Conservation (phyloP, 2,888 invertebrate genomes). For the Mythimna vitellina region DNA sequence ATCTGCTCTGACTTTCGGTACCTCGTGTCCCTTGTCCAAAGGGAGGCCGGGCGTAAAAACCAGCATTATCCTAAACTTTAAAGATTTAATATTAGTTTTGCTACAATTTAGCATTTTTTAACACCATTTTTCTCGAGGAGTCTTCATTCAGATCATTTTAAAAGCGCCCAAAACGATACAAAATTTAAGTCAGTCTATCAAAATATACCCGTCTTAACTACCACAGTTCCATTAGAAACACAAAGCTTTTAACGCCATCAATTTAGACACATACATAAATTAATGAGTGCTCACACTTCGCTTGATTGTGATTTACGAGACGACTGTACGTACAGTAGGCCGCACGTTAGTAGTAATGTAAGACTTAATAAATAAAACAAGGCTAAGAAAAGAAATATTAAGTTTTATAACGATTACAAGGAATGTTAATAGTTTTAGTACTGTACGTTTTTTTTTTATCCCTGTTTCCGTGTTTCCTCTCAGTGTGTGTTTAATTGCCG, state of each 20-base stretch:
- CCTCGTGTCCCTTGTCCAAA: too few relatives aligned
- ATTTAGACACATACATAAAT: conserved; percentile 46
- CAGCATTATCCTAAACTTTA: too few relatives aligned
- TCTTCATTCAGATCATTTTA: neutral
- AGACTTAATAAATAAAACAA: neutral
- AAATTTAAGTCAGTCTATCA: neutral
- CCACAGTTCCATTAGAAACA: conserved; percentile 29
- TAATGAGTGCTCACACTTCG: conserved; percentile 35
- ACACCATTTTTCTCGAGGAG: too few relatives aligned
- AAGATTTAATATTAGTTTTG: too few relatives aligned
- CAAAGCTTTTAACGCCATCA: conserved; percentile 37
- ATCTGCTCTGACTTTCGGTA: too few relatives aligned
- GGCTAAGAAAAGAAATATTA: neutral
- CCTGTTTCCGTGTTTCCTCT: too few relatives aligned
- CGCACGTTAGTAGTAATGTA: neutral
- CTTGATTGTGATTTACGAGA: conserved; percentile 50
- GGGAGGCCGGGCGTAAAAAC: too few relatives aligned
- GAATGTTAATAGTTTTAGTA: too few relatives aligned
- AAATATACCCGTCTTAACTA: conserved; percentile 20
- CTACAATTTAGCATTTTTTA: too few relatives aligned
- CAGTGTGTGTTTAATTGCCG: too few relatives aligned
- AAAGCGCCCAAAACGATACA: neutral
- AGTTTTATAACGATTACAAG: neutral
- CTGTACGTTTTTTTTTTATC: too few relatives aligned
- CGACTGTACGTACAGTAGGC: conserved; percentile 20